Conservation (phyloP, 53 echinoderm and acorn worm species). For the Patiria pectinifera region DNA sequence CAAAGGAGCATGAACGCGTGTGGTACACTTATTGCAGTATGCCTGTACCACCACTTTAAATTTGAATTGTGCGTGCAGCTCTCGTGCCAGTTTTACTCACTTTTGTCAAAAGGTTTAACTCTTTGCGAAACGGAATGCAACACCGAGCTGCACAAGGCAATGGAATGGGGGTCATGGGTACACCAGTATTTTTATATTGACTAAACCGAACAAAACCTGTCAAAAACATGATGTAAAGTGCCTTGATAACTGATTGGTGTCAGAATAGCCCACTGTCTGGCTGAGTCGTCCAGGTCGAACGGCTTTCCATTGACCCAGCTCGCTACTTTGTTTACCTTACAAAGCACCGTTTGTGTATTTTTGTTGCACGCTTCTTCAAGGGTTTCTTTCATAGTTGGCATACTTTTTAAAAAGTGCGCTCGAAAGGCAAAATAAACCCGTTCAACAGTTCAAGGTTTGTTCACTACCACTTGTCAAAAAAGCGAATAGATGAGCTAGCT, state of each 20-base stretch:
- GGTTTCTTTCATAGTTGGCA: neutral
- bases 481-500: no score
- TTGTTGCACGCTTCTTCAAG: neutral
- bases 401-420: neutral
- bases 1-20: no score
- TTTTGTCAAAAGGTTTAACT: neutral
- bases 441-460: neutral
- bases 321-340: neutral
- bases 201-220: neutral
- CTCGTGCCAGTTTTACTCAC: no score
- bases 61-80: no score
- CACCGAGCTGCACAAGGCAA: neutral
- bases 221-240: slow-evolving; percentile 17
- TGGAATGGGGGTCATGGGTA: neutral
- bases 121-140: neutral
- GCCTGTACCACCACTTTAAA: no score
- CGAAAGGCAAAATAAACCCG: neutral
- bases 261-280: neutral
- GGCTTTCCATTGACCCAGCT: neutral
- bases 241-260: slow-evolving; percentile 6
- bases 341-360: neutral
- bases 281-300: neutral
- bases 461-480: no score
- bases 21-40: no score
- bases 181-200: no score